phyloP scores from a whole-genome alignment of 2,113 vertebrate genomes.

The Carassius gibelio region DNA sequence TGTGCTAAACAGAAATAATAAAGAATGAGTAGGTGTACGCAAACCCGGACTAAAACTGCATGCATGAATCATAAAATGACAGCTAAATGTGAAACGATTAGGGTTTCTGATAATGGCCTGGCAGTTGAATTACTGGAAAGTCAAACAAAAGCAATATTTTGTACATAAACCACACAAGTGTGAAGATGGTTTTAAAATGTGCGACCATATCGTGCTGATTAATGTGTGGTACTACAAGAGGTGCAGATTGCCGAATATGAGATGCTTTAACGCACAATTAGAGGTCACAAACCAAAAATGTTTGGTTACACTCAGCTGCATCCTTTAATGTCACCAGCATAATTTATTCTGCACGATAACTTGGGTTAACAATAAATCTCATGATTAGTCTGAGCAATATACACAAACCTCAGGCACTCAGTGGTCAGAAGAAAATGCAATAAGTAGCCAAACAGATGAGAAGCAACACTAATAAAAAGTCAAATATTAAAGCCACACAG shows the following conservation, averaged over 20 bases:
- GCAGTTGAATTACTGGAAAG: neutral
- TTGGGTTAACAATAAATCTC: slow-evolving; percentile 45
- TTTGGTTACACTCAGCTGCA: slow-evolving; percentile 41
- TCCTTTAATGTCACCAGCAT: slow-evolving; percentile 56
- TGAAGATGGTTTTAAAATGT: neutral
- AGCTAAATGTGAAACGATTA: neutral
- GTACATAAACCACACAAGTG: neutral
- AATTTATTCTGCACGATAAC: slow-evolving; percentile 50
- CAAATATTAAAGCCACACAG: neutral
- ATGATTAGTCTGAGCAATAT: slow-evolving; percentile 4
- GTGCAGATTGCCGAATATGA: neutral
- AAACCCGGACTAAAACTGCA: neutral
- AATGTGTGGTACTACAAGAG: neutral
- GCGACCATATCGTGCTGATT: neutral
- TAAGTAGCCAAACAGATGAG: neutral
- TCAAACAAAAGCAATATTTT: neutral
- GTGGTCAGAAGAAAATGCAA: neutral
- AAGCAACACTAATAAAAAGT: neutral
- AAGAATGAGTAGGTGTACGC: neutral
- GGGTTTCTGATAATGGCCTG: neutral
- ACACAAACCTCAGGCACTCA: neutral
- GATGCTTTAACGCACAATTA: slow-evolving; percentile 50
- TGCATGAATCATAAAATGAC: neutral
- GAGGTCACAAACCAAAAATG: slow-evolving; percentile 17
- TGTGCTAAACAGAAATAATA: neutral